phyloP scores from a whole-genome alignment of 2,797 vertebrate species.

The Periophthalmus magnuspinnatus region DNA sequence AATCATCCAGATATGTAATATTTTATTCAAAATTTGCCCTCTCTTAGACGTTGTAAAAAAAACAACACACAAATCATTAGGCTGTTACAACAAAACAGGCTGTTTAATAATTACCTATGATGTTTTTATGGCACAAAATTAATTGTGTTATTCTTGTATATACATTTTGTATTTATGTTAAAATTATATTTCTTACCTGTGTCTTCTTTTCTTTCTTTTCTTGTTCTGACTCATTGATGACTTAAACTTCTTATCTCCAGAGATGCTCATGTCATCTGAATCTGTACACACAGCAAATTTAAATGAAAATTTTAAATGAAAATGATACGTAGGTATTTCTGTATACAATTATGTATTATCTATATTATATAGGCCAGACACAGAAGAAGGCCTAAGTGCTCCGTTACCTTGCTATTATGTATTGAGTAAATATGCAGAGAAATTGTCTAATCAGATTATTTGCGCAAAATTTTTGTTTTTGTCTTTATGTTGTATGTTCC shows the following conservation, averaged over 20 bases:
- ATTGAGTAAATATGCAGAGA: background rate
- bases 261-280: constrained; percentile 88
- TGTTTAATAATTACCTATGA: background rate
- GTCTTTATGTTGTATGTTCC: background rate
- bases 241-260: constrained; percentile 88
- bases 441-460: background rate
- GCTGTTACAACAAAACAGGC: background rate
- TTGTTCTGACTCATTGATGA: constrained; percentile 91
- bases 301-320: background rate
- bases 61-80: background rate
- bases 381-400: background rate
- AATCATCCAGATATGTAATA: background rate
- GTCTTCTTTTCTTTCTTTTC: constrained; percentile 95
- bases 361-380: background rate
- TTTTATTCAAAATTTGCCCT: background rate
- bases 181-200: constrained; percentile 80
- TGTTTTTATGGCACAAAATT: background rate
- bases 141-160: background rate
- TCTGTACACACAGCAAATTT: constrained; percentile 73
- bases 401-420: background rate
- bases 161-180: background rate
- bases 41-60: background rate
- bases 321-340: background rate
- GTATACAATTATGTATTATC: background rate
- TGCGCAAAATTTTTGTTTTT: background rate